A percentile compares a stretch with the other conserved stretches of the same genome.
Evolutionary conservation across 2,888 invertebrate genomes (phyloP).

Genomic region (Apamea crenata): DNA sequence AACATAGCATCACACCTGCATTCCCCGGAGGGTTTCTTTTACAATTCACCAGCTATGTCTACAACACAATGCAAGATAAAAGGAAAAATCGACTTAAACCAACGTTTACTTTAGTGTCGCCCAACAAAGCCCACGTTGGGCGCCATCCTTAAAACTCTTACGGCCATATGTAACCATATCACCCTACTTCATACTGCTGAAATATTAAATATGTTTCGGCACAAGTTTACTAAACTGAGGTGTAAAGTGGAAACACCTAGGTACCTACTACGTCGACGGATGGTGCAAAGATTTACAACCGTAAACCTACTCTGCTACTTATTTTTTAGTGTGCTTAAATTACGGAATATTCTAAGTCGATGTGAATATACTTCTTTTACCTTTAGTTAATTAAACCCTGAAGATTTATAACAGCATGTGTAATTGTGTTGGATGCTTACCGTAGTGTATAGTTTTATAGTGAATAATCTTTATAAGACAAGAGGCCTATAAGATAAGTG

Average conservation of each 20-base stretch:
- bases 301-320: neutral
- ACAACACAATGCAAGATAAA: neutral
- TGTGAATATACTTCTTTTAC: neutral
- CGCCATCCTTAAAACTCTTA: slow-evolving; percentile 25
- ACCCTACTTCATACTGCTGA: slow-evolving; percentile 38
- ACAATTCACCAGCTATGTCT: neutral
- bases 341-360: neutral
- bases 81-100: neutral
- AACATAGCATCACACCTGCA: neutral
- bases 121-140: slow-evolving; percentile 11
- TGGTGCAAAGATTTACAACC: slow-evolving; percentile 22
- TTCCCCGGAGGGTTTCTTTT: no score
- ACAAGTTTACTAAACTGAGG: slow-evolving; percentile 45
- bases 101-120: neutral
- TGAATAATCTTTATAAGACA: neutral
- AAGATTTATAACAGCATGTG: neutral
- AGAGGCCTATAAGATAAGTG: neutral
- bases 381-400: neutral
- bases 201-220: slow-evolving; percentile 58
- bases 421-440: neutral
- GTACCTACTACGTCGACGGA: neutral
- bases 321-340: slow-evolving; percentile 9
- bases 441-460: neutral
- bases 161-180: slow-evolving; percentile 24
- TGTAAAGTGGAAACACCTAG: slow-evolving; percentile 35